Percentiles rank a stretch among this genome's conserved stretches.
These are phyloP conservation scores for Etheostoma perlongum DNA, from an alignment of 2,797 vertebrate genomes.

Conservation along the genomic window DNA sequence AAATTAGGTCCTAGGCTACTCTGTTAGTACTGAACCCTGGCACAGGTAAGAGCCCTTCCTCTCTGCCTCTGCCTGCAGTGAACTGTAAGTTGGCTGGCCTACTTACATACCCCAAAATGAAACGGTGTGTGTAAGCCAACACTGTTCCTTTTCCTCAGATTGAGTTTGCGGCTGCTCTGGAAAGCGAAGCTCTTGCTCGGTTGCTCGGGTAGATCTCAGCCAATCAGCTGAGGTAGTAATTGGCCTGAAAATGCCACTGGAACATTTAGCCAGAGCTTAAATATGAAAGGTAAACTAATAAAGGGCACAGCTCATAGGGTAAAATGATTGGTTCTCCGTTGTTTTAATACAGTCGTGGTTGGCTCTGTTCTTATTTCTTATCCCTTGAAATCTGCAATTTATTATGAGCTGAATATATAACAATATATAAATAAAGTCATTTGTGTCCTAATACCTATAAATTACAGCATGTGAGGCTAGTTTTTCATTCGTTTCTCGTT, in stretches of 20 bases:
- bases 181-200: constrained; percentile 14
- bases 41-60: constrained; percentile 48
- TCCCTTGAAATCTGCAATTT: constrained; percentile 7
- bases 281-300: constrained; percentile 30
- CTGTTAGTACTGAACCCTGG: constrained; percentile 35
- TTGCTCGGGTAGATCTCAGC: constrained; percentile 10
- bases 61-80: constrained; percentile 36
- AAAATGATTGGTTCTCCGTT: not conserved
- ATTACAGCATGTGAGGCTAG: constrained; percentile 3
- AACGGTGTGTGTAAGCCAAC: constrained; percentile 29
- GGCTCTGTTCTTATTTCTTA: constrained; percentile 25
- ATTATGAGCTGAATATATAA: constrained; percentile 27
- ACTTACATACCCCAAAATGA: constrained; percentile 55
- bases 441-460: not conserved
- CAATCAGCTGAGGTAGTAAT: constrained; percentile 24
- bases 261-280: constrained; percentile 18
- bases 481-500: constrained; percentile 11
- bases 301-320: constrained; percentile 1
- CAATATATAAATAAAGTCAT: not conserved
- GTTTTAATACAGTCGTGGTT: not conserved
- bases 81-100: constrained; percentile 66
- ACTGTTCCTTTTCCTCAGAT: constrained; percentile 27
- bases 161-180: constrained; percentile 29
- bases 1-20: constrained; percentile 52
- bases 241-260: constrained; percentile 32